Conservation (phyloP, 1,140 invertebrate genomes). For the Ostrea denselamellosa region DNA sequence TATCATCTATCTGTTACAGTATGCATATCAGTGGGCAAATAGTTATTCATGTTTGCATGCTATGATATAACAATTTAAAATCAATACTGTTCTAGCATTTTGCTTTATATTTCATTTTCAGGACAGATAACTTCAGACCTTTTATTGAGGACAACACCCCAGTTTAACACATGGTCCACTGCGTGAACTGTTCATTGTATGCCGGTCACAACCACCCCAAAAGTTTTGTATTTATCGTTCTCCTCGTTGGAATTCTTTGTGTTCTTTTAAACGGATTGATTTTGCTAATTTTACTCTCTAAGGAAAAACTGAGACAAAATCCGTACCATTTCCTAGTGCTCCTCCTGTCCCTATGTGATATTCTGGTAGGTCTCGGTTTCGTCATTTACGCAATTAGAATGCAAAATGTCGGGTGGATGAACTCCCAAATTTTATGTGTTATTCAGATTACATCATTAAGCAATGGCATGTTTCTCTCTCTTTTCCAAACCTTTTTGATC, state of each 20-base stretch:
- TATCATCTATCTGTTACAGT: no score
- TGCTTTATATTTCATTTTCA: no score
- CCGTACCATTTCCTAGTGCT: constrained; percentile 8
- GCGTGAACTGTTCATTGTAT: neutral
- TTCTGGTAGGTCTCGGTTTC: neutral
- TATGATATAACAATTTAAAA: no score
- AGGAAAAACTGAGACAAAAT: constrained; percentile 9
- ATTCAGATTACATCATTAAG: neutral
- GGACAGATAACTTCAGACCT: no score
- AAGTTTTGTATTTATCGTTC: neutral
- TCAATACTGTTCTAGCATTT: no score
- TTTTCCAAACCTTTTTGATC: constrained; percentile 14
- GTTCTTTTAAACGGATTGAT: neutral
- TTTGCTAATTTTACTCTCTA: neutral
- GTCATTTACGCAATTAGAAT: neutral
- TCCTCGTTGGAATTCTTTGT: neutral
- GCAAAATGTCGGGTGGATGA: neutral
- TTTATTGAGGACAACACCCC: no score
- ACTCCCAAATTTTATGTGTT: neutral
- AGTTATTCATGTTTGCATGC: no score
- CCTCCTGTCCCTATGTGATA: neutral
- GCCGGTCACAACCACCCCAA: neutral
- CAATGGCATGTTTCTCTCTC: neutral
- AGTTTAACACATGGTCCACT: neutral
- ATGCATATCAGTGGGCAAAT: no score